Evolutionary conservation across 2,888 invertebrate genomes (phyloP), one percentile per base, ranked within the genome.

Genomic region (Buathra laborator): DNA sequence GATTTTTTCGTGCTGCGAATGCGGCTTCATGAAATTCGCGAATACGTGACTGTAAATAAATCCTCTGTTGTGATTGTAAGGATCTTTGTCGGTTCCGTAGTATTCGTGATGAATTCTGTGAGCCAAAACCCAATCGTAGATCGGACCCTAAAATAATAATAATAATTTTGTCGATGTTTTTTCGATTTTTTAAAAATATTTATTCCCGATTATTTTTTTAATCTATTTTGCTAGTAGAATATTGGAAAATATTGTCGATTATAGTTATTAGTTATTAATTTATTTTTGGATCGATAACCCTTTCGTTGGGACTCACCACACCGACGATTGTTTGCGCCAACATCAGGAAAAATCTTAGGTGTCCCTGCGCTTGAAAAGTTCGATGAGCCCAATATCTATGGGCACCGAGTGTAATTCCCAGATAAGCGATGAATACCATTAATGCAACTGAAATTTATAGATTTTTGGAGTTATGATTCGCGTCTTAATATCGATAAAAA

Each of bases 331-430:
- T 97, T 92, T 99, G 98, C 87, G 96, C 96, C 3, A 98, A 85
- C 95, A 97, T 97, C 0, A 99, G 95, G 29, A 97, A 94, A n/a
- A 98, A 92, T 88, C 96, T 95, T 0, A 99, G 94, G 1, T 96
- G 95, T 3, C 95, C 94, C 81, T 94, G 95, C 0, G 99, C 99
- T 90, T 96, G 96, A 93, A 98, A 99, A 0, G 97, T 95, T 70
- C 95, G 94, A 93, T 99, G 99, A 0, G 99, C 96, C 99, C 99
- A 99, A 48, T 99, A 94, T 87, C 99, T 95, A 93, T 99, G 99
- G 0, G 98, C 97, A 0, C 99, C 99, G 1, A 97, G 97, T 0
- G 99, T 98, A 37, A 97, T 96, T 2, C 99, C 98, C 87, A 99
- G 92, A 5, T 96, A 95, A 4, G 96, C 96, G 29, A 97, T 90